Base-by-base conservation (phyloP, 2,888 invertebrate genomes). In the Lepidochrysops patricia region DNA sequence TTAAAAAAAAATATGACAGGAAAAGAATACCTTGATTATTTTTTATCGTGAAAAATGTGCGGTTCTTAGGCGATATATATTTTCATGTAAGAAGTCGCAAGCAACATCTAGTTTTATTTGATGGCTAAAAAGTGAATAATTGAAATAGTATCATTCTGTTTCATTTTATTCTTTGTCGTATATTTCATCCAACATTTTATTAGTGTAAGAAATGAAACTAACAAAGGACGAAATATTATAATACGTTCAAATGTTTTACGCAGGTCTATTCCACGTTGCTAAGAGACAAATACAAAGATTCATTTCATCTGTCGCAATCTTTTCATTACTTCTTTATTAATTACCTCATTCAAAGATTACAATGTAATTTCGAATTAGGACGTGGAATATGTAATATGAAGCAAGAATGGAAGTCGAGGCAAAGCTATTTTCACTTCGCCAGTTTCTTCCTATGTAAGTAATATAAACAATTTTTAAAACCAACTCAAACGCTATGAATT, bases 401-500 rank as follows among this genome's bases (percentile, higher is more conserved):
- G 29, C 7, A 6, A 29, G 29, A 29, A 6, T 1, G 29, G 5
- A 29, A 29, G 1, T 7, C 15, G 5, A 15, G 7, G 37, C 1
- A 43, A 37, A 43, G 9, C 13, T 43, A 15, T 43, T 43, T 19
- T 43, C 43, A 4, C 43, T 43, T 19, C 9, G 19, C 4, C 19
- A 12, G 43, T 43, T 43, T 43, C 7, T 43, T 43, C 23, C 23
- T 43, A 19, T 19, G 9, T 43, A 43, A 23, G 9, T 19, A 29
- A 4, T 29, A 54, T 15, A 54, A 32, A 54, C 32, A 54, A 29
- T 29, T 19, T 29, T 32, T 32, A 19, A 29, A 54, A 54, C 54
- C 32, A 54, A 19, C 54, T 32, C 54, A 19, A 54, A 54, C 15
- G 29, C 15, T 29, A 52, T 52, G 29, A 29, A 54, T 54, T 32